Conservation (phyloP, 1,140 invertebrate species). For the Neelides sp. region DNA sequence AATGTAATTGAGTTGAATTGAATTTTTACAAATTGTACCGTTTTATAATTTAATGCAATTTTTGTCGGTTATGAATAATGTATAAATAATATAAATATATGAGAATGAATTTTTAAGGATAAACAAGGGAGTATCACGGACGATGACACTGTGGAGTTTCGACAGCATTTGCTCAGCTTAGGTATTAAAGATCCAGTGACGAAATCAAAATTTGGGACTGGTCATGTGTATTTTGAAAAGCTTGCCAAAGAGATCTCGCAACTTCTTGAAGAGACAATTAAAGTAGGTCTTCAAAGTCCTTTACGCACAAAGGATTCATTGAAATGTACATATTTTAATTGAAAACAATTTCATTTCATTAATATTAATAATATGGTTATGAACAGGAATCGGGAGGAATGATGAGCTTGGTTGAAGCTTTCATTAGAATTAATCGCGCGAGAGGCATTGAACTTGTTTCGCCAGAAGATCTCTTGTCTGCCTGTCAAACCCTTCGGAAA, state of each 20-base stretch:
- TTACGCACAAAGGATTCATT: too few relatives aligned
- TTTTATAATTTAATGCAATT: too few relatives aligned
- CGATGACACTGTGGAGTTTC: constrained; percentile 92
- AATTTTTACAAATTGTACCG: too few relatives aligned
- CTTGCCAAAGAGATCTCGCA: constrained; percentile 74
- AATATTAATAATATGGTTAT: constrained; percentile 28
- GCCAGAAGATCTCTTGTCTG: constrained; percentile 86
- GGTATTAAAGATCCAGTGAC: constrained; percentile 97
- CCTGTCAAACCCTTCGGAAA: constrained; percentile 56
- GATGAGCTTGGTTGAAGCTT: constrained; percentile 92
- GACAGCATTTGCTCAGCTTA: constrained; percentile 87
- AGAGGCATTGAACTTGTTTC: constrained; percentile 77
- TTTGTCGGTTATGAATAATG: too few relatives aligned
- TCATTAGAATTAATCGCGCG: constrained; percentile 86
- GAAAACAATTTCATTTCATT: background rate
- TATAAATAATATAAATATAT: background rate
- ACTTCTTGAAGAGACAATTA: constrained; percentile 66
- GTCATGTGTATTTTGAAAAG: constrained; percentile 72
- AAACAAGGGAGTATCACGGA: constrained; percentile 92
- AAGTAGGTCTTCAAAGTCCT: constrained; percentile 50
- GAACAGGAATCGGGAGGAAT: constrained; percentile 90
- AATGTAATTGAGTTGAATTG: too few relatives aligned
- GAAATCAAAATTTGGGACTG: constrained; percentile 70
- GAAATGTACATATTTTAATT: background rate
- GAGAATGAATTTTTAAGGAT: constrained; percentile 55